A percentile compares a stretch with the other conserved stretches of the same genome.
These are phyloP conservation scores for Ptychobarbus kaznakovi DNA, from an alignment of 2,797 vertebrate species.

Conservation along the genomic window DNA sequence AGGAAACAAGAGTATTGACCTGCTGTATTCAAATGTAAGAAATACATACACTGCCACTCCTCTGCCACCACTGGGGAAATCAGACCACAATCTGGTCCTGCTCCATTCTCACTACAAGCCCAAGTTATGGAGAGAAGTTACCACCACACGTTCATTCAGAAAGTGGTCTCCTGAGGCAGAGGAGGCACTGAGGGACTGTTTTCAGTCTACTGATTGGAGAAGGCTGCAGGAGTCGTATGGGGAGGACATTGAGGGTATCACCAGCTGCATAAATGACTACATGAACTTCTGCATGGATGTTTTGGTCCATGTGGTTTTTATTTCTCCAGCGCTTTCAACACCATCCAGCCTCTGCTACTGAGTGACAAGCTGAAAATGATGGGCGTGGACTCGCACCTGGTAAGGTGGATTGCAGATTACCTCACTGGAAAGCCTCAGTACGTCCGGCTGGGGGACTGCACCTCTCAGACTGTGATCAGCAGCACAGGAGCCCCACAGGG, in stretches of 20 bases:
- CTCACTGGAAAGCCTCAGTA: no score
- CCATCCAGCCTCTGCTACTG: background rate
- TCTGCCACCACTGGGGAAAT: background rate
- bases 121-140: no score
- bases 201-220: background rate
- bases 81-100: background rate
- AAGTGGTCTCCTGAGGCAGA: background rate
- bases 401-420: background rate
- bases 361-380: background rate
- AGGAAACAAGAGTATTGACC: no score
- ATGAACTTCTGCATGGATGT: background rate
- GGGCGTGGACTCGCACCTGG: background rate
- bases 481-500: no score
- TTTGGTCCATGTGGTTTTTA: background rate
- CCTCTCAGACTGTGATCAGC: background rate
- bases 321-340: background rate
- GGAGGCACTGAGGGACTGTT: background rate
- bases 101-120: background rate
- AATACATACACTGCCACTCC: background rate
- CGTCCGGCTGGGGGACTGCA: no score
- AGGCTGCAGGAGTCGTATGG: background rate
- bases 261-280: background rate
- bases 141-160: background rate
- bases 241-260: background rate
- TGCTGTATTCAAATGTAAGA: no score